Evolutionary conservation across 1,140 invertebrate species (phyloP), one percentile per base, ranked within the genome.

Genomic region (Phenacoccus solenopsis): DNA sequence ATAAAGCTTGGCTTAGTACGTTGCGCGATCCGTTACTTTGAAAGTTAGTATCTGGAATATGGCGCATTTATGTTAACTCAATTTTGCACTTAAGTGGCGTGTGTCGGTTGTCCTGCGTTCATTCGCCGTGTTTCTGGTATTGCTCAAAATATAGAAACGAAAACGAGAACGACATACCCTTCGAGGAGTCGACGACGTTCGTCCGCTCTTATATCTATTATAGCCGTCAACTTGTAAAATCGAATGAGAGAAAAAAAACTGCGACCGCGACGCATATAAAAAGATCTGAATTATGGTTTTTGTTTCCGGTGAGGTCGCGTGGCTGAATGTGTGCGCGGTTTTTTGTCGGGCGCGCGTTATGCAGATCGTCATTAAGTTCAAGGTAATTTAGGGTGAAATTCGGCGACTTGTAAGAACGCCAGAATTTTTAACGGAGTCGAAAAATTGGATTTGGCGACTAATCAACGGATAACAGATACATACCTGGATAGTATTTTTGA

Each of bases 401-500:
- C 20, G 38, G 38, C 38, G 38, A 49, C 12, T 49, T 49, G 38
- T 16, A 49, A 49, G 20, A 16, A 16, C 13, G 38, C 38, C 38
- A 49, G 20, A 49, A 49, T 13, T 32, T 49, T n/a, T n/a, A n/a
- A n/a, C n/a, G n/a, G n/a, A 10, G 38, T 3, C 20, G 38, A 49
- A 49, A 49, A 49, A 49, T 49, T n/a, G 38, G 3, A n/a, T 5
- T 49, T 49, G 38, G 38, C 5, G 5, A n/a, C 5, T 10, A 49
- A 49, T 49, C 38, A 49, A 49, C 13, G 38, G 12, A n/a, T 49
- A n/a, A 16, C 13, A 49, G 13, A 16, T 49, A 49, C 82, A 86
- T 86, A 98, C 86, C 95, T 90, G 73, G 94, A 96, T 74, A 95
- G 82, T 80, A 96, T 95, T 83, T 96, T 95, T 74, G 91, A 94